These are phyloP conservation scores for Esox niger DNA, from an alignment of 2,113 vertebrate species.

Conservation along the genomic window DNA sequence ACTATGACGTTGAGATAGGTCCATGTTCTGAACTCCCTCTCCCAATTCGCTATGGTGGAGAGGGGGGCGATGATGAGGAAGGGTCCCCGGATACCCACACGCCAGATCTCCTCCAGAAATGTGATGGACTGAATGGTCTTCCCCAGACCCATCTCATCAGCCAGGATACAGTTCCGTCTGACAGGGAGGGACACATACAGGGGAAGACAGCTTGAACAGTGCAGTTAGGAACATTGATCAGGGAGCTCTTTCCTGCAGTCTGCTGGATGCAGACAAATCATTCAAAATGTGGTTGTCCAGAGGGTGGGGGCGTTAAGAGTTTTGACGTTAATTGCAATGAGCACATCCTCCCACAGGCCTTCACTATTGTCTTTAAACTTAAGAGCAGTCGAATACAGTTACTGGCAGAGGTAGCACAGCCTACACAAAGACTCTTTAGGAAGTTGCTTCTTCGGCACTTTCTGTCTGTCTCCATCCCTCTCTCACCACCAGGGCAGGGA, in stretches of 20 bases:
- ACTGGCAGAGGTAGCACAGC: no score
- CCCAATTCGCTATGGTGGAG: conserved; percentile 98
- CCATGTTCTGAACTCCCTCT: conserved; percentile 95
- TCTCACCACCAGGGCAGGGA: no score
- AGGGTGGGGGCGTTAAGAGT: conserved; percentile 64
- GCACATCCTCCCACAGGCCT: conserved; percentile 67
- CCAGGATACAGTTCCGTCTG: conserved; percentile 97
- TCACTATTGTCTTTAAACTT: background rate
- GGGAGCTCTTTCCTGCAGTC: conserved; percentile 1
- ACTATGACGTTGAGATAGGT: conserved; percentile 94
- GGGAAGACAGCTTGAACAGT: no score
- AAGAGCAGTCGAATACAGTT: conserved; percentile 7
- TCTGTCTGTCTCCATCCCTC: no score
- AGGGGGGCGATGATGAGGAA: conserved; percentile 97
- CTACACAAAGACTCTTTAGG: no score
- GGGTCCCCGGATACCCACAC: conserved; percentile 85
- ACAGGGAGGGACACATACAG: background rate
- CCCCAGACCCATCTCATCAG: conserved; percentile 98
- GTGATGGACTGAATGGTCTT: conserved; percentile 99
- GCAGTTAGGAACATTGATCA: background rate
- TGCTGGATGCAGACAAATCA: conserved; percentile 42
- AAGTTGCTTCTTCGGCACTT: no score
- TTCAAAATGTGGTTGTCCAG: conserved; percentile 68
- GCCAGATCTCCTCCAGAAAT: conserved; percentile 91
- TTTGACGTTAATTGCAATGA: conserved; percentile 69